Base-by-base conservation (phyloP, 2,113 vertebrate genomes). In the Columba janthina region DNA sequence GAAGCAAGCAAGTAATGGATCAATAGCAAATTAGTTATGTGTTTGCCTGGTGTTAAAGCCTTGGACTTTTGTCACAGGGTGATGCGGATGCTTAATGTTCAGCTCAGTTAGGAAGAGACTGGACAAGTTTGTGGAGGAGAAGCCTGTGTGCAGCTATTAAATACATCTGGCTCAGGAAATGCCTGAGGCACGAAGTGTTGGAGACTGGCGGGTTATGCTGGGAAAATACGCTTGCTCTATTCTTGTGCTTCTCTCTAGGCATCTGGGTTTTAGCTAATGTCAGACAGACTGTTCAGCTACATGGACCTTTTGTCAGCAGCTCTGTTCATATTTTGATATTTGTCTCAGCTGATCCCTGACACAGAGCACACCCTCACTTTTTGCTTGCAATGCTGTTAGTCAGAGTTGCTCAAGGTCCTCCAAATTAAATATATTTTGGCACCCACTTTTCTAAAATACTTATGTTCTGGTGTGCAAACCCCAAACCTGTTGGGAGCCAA, bases 121-220 rank as follows among this genome's bases (percentile, higher is more conserved):
- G 58, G 40, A 61, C 0, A 5, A 54, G 26, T 61, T 82, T 38
- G 60, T 61, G n/a, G 70, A 73, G 48, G 70, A 73, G 48, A 86
- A 89, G 74, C 28, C 40, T 83, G 54, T 53, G n/a, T 79, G 70
- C 67, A 65, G 62, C 78, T 73, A 28, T 93, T 85, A 96, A 88
- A 85, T 36, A 51, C 72, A 91, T 57, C 88, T 94, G 88, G 66
- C 71, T 91, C 11, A 38, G 71, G 92, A 95, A 95, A 90, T 57
- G 90, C 88, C 85, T 62, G 92, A 75, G 78, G 95, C 88, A 93
- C 66, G 19, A 69, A 95, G 90, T 50, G 58, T 65, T 91, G 92
- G 82, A 90, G 78, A 25, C 95, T 91, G 85, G 82, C 90, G 85
- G 75, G 36, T 88, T 88, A 0, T 31, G 56, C 66, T 70, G 88